Base-by-base conservation (phyloP, 2,888 invertebrate species). In the Lasioglossum zephyrum region DNA sequence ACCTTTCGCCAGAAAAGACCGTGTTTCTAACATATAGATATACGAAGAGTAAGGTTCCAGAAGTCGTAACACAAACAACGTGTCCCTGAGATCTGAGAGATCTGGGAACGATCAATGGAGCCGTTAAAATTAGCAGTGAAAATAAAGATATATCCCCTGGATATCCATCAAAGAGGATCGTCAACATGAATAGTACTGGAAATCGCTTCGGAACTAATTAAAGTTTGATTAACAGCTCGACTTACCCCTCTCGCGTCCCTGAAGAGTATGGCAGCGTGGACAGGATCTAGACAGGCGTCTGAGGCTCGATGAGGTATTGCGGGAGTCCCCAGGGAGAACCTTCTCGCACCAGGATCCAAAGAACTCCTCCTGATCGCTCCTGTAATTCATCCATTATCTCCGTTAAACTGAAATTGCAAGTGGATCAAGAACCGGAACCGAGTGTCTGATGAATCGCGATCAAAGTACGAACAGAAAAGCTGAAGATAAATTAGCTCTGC, bases 221-320 rank as follows among this genome's bases (percentile, higher is more conserved):
- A 63, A 63, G 63, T 63, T 63, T 31, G 16, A 31, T 16, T 6
- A 26, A 26, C 26, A 18, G 11, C 41, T 26, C 72, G 39, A 96
- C 98, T 97, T 95, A 98, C 98, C 96, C 98, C 98, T 96, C 98
- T 96, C n/a, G 98, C 98, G 95, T 98, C 98, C 92, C 98, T 96
- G 95, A 98, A 98, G 88, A 98, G 96, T 92, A 98, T 98, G 92
- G 98, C 98, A 77, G 98, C 98, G 95, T 98, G 98, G 92, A 98
- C 97, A 31, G 98, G 98, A 95, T 98, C 98, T 89, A 98, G 95
- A 91, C 96, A 97, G 78, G 97, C 97, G 94, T 98, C 98, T 0
- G 97, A 97, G 0, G 97, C 97, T 87, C 97, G 96, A 92, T 97
- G 97, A 9, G 96, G 96, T 83, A 95, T 92, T 8, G 94, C 93